Conservation (phyloP, 2,113 vertebrate genomes). For the Barbus barbus region DNA sequence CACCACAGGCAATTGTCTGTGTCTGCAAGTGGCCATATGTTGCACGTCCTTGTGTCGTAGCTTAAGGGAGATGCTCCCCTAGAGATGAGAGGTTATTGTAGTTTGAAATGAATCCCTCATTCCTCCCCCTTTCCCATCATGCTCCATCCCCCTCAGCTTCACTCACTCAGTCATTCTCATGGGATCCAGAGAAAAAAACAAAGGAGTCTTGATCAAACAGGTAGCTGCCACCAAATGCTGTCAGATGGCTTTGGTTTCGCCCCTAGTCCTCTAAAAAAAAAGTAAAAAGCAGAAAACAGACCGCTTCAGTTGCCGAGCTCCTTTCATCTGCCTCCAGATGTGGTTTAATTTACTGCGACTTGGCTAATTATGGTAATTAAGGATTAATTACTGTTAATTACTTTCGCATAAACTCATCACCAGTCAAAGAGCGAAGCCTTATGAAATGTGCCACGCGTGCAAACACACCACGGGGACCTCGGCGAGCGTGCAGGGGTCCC, state of each 20-base stretch:
- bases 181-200: constrained; percentile 47
- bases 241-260: constrained; percentile 81
- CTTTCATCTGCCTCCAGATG: constrained; percentile 96
- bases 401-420: constrained; percentile 99
- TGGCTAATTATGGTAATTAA: constrained; percentile 99
- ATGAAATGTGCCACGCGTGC: constrained; percentile 95
- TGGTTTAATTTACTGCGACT: constrained; percentile 99
- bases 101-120: constrained; percentile 62
- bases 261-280: constrained; percentile 65
- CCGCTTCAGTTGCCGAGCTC: constrained; percentile 82
- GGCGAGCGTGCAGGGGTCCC: constrained; percentile 64
- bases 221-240: constrained; percentile 84
- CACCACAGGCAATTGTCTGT: constrained; percentile 65
- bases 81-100: constrained; percentile 61
- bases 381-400: constrained; percentile 99
- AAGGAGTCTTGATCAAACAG: constrained; percentile 66
- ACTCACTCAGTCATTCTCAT: constrained; percentile 25
- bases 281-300: constrained; percentile 67
- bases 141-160: constrained; percentile 48
- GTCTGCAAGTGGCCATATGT: constrained; percentile 70
- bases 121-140: constrained; percentile 50
- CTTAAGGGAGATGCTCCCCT: constrained; percentile 71
- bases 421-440: constrained; percentile 99
- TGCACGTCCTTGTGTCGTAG: constrained; percentile 70
- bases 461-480: constrained; percentile 70